Percentiles rank a stretch among this genome's conserved stretches.
Evolutionary conservation across 2,888 invertebrate genomes (phyloP).

Genomic region (Drosophila hamatofila): DNA sequence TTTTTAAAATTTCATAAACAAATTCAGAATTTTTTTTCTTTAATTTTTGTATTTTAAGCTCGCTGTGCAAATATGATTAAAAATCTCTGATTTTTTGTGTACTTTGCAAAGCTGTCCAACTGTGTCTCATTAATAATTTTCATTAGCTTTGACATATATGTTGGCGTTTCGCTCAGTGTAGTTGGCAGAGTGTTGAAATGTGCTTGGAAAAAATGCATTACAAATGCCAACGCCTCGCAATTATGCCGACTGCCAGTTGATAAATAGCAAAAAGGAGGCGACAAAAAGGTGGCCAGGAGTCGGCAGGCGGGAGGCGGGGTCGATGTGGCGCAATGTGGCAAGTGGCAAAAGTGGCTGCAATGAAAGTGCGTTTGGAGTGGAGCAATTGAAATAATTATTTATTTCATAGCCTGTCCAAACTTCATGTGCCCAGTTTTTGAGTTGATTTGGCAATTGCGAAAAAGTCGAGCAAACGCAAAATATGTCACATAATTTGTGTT

Average conservation of each 20-base stretch:
- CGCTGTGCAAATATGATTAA: too few species aligned
- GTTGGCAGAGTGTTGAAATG: conserved; percentile 50
- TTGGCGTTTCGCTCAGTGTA: conserved; percentile 24
- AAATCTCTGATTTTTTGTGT: neutral
- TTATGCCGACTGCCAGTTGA: conserved; percentile 48
- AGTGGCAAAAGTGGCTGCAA: conserved; percentile 42
- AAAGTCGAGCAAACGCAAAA: conserved; percentile 48
- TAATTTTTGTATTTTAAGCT: too few species aligned
- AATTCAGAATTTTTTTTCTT: neutral
- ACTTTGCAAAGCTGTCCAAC: neutral
- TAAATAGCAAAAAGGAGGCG: conserved; percentile 10
- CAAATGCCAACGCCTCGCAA: conserved; percentile 59
- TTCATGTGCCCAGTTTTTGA: conserved; percentile 30
- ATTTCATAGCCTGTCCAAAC: conserved; percentile 51
- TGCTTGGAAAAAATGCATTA: conserved; percentile 47
- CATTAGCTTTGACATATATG: neutral
- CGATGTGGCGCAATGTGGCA: conserved; percentile 8
- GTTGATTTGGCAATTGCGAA: conserved; percentile 55
- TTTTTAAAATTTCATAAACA: neutral
- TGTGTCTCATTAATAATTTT: neutral
- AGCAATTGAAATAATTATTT: conserved; percentile 66
- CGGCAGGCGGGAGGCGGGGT: neutral
- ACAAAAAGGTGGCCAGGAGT: neutral
- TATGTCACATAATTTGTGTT: conserved; percentile 64
- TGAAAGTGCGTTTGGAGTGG: conserved; percentile 68